Base-by-base conservation (phyloP, 2,113 vertebrate genomes). In the Chlorodrepanis virens region DNA sequence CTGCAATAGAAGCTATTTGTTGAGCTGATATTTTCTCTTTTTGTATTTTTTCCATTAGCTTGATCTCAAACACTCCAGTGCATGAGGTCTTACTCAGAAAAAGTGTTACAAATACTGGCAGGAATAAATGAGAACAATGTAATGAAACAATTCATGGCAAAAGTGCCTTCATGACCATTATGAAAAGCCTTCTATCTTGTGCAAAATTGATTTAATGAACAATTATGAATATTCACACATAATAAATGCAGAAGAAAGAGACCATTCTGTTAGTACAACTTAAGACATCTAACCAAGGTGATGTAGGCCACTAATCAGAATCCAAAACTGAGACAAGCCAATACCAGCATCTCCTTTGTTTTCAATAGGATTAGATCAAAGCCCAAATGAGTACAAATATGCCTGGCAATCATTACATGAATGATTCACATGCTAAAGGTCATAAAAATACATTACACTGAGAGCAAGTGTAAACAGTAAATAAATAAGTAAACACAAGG, bases 171-270 rank as follows among this genome's bases (percentile, higher is more conserved):
- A 68, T 7, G 2, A 47, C 39, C 33, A 16, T 84, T 77, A 84
- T 56, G 56, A 93, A 94, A 93, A 94, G 60, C 74, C 31, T 75
- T 67, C 64, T 64, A 82, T 79, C 87, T 78, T 16, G 27, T 59
- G 37, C n/a, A 88, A 89, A 95, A 91, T 69, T 80, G 50, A 92
- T 92, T 88, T 68, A 63, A 82, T 92, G 90, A 88, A 88, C 57
- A 93, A 65, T 90, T 85, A 90, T 42, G 45, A 91, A 90, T 94
- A 93, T 85, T 87, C 79, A 90, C 70, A 80, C 3, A 2, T 83
- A 92, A 87, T 87, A 75, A 85, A 61, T 74, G 28, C 67, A 85
- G 54, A 83, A 45, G 33, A 85, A 52, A 54, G 56, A 82, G 20
- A 74, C 71, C 19, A 72, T 64, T 67, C 44, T 93, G 78, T 69